Conservation (phyloP, 2,113 vertebrate species). For the Ivindomyrus marchei region DNA sequence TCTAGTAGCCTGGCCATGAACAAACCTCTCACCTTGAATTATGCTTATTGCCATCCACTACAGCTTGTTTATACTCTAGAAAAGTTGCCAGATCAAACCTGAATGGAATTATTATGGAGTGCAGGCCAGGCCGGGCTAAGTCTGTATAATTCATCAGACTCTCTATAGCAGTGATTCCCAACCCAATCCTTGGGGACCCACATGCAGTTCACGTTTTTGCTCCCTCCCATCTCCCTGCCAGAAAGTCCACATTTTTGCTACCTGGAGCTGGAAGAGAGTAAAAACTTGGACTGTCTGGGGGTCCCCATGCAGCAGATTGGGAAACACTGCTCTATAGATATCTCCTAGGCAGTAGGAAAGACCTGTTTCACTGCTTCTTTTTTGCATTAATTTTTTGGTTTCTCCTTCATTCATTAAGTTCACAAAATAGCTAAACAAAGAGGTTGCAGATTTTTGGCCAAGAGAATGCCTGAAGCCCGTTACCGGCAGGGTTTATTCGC, state of each 20-base stretch:
- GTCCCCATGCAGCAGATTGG: background rate
- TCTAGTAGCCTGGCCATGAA: background rate
- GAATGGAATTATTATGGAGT: background rate
- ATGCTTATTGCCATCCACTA: background rate
- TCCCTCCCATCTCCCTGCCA: background rate
- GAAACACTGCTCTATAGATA: background rate
- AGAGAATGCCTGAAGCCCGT: background rate
- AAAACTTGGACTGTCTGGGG: background rate
- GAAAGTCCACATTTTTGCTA: background rate
- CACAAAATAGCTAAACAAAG: background rate
- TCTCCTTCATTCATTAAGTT: background rate
- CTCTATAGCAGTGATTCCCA: background rate
- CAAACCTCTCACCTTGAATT: slow-evolving; percentile 1
- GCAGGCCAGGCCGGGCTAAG: background rate
- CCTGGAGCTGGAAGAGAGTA: background rate
- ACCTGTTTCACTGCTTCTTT: background rate
- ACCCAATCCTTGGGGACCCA: background rate
- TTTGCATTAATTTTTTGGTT: background rate
- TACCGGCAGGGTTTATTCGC: background rate
- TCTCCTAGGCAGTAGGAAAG: background rate
- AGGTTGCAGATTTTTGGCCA: background rate
- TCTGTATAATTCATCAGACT: background rate
- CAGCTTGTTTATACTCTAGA: background rate
- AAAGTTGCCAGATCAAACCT: background rate
- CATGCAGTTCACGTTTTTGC: background rate